These are phyloP conservation scores for Rhagologus leucostigma DNA, from an alignment of 2,113 vertebrate genomes.

Conservation along the genomic window DNA sequence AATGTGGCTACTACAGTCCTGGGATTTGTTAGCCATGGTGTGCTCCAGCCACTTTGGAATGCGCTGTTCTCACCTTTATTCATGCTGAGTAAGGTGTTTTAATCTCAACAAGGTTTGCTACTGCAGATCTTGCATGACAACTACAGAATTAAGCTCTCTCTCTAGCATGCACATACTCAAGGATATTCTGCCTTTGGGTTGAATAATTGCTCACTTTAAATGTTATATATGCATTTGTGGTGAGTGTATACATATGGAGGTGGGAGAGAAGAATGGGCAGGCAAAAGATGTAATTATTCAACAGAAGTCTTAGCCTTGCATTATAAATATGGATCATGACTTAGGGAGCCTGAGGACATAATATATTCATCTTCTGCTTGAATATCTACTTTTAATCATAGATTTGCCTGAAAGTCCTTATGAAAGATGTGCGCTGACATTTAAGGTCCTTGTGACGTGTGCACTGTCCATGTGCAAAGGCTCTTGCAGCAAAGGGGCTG, in stretches of 20 bases:
- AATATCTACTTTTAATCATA: conserved; percentile 35
- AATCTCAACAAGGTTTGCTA: background rate
- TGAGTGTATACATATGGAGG: background rate
- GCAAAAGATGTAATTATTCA: conserved; percentile 21
- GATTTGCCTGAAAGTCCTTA: background rate
- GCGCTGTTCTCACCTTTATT: background rate
- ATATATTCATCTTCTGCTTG: conserved; percentile 45
- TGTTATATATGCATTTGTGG: background rate
- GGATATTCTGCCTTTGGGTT: conserved; percentile 22
- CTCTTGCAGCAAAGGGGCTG: background rate
- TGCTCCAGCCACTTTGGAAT: background rate
- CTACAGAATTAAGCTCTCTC: background rate
- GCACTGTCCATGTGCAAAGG: background rate
- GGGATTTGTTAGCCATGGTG: background rate
- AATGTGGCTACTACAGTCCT: background rate
- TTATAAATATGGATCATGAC: conserved; percentile 69
- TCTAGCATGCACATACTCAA: background rate
- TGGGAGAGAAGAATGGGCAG: background rate
- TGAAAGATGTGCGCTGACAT: background rate
- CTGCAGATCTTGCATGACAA: background rate
- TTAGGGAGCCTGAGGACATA: conserved; percentile 35
- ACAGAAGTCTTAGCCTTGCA: background rate
- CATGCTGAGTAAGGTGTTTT: background rate
- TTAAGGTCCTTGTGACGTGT: background rate
- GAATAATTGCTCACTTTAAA: conserved; percentile 45